Conservation (phyloP, 2,797 vertebrate species). For the Acipenser transmontanus region DNA sequence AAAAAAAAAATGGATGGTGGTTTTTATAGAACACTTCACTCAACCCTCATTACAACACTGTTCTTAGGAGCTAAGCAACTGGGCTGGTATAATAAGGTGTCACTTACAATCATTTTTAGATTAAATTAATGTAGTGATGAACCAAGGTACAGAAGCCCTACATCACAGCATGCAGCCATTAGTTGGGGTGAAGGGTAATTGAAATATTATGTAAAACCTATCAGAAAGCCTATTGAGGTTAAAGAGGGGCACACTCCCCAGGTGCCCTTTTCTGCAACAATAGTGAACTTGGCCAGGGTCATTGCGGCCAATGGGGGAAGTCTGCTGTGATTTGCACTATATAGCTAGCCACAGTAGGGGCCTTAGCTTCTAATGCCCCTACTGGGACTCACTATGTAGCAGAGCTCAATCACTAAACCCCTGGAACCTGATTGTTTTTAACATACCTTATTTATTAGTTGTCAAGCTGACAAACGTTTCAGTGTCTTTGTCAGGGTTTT, state of each 20-base stretch:
- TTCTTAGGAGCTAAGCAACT: conserved; percentile 22
- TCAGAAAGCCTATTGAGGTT: conserved; percentile 17
- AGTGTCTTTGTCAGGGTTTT: no score
- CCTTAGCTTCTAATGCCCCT: no score
- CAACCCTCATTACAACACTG: conserved; percentile 13
- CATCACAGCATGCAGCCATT: conserved; percentile 22
- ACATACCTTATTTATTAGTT: no score
- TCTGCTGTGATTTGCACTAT: no score
- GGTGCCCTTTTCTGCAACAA: no score
- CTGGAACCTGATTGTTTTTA: no score
- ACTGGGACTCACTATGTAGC: no score
- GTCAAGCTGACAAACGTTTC: no score
- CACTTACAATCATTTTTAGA: conserved; percentile 23
- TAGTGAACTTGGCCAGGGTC: no score
- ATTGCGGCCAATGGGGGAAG: no score
- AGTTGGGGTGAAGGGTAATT: conserved; percentile 29
- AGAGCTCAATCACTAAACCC: no score
- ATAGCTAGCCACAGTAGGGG: no score
- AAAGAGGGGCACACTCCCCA: neutral
- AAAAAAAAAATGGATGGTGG: neutral
- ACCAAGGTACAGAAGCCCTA: conserved; percentile 10
- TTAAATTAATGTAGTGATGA: conserved; percentile 24
- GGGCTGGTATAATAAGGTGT: conserved; percentile 28
- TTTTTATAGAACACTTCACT: conserved; percentile 16
- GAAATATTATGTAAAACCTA: conserved; percentile 37